Evolutionary conservation across 92 coral and sea anemone species (phyloP).

Genomic region (Hydrozoanthus gracilis): DNA sequence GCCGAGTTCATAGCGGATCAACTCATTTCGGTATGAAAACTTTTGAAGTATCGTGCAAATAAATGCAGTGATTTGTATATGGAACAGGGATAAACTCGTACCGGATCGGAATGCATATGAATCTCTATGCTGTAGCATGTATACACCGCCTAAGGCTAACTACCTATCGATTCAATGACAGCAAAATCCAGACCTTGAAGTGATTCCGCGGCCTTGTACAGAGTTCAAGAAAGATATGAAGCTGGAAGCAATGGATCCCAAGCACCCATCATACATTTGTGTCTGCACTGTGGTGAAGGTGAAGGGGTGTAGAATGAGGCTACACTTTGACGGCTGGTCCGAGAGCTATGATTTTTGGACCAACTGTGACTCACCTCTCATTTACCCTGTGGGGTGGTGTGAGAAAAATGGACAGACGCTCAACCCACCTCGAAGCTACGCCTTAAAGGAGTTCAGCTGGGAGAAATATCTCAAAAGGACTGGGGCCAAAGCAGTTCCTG

Average conservation of each 20-base stretch:
- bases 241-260: constrained; percentile 94
- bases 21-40: too few relatives aligned
- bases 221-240: constrained; percentile 96
- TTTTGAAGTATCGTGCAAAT: too few relatives aligned
- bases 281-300: constrained; percentile 96
- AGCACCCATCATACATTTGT: constrained; percentile 96
- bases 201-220: constrained; percentile 71
- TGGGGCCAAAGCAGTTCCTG: constrained; percentile 84
- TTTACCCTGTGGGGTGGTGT: constrained; percentile 97
- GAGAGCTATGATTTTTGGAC: constrained; percentile 99
- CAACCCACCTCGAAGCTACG: constrained; percentile 93
- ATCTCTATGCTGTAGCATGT: too few relatives aligned
- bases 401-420: constrained; percentile 81
- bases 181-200: constrained; percentile 74
- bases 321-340: constrained; percentile 99
- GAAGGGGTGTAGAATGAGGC: constrained; percentile 89
- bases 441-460: constrained; percentile 72
- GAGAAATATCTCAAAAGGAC: constrained; percentile 75
- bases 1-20: too few relatives aligned
- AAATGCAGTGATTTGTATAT: too few relatives aligned
- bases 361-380: constrained; percentile 88
- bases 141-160: too few relatives aligned
- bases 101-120: too few relatives aligned
- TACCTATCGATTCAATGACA: neutral
- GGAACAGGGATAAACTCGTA: too few relatives aligned